Evolutionary conservation across 2,888 invertebrate species (phyloP), one percentile per base, ranked within the genome.

Genomic region (Stictocephala bisonia): DNA sequence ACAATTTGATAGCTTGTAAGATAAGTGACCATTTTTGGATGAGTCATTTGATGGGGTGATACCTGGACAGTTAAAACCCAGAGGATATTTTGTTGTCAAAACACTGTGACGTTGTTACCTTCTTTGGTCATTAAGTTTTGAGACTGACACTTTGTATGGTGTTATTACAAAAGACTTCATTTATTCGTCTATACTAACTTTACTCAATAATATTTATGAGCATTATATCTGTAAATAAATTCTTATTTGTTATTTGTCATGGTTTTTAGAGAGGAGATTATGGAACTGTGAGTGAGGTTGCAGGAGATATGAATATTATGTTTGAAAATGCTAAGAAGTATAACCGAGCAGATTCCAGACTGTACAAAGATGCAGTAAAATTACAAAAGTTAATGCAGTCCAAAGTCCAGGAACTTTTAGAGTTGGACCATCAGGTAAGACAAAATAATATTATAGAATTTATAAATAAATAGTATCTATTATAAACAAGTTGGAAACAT

Each of bases 321-420:
- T 95, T 99, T 84, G 96, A 97, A 82, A 99, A 99, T 85, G 99
- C 99, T 11, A 94, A 93, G 83, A 91, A 92, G 80, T 96, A 96
- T 83, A 96, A 95, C 84, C 86, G 92, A 51, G 89, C 91, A 60
- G 91, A 91, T 44, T 94, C 95, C 48, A 89, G 91, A 79, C 87
- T 95, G 13, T 94, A 94, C 83, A 93, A 93, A 89, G 91, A 94
- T 83, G 95, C 96, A 56, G 90, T 91, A 0, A 92, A 93, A 81
- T 86, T 97, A 81, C 91, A 94, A 79, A 92, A 93, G 86, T 88
- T 92, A 51, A 91, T 95, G 91, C 92, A 93, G 82, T 89, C 90
- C 71, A 93, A 93, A 80, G 90, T 94, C 18, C 90, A 91, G 82
- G 93, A 93, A 80, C 82, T 93, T 27, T 82, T 90, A 77, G 91